Base-by-base conservation (phyloP, 2,888 invertebrate genomes). In the Temnothorax unifasciatus region DNA sequence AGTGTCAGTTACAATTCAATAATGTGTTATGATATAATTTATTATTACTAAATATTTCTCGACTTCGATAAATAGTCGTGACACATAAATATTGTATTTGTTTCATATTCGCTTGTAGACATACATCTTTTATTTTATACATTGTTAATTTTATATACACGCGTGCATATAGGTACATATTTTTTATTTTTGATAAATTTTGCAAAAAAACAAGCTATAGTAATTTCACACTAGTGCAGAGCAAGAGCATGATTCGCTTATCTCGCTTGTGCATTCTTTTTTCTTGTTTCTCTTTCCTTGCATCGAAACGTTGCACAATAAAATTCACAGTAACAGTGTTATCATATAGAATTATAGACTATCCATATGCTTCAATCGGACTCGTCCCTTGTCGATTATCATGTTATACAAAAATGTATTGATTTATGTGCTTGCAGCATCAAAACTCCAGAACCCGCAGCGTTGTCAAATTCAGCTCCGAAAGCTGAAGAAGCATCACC, bases 381-480 rank as follows among this genome's bases (percentile, higher is more conserved):
- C 25, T 68, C 54, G 5, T 41, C 1, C 18, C 13, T 54, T 15
- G 8, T 2, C 13, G 2, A 68, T 47, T 68, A 25, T 52, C 25
- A 29, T 74, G 5, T 71, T 54, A 44, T n/a, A 8, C 9, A 77
- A 68, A 66, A 77, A 41, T 13, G 18, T 77, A 4, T 79, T 59
- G 8, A 61, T 69, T 83, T 54, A 52, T 52, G 9, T 89, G 82
- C 79, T 90, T 83, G 34, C 89, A 90, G 90, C 85, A 84, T 83
- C 21, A 83, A 85, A 9, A 11, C 82, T 75, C 71, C 83, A 59
- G 83, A 73, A 71, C n/a, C 54, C 57, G 63, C 50, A 34, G 57
- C 84, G 41, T 29, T 29, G 29, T 29, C 29, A 29, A 29, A 29
- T 29, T 29, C 29, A 29, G 44, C 89, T 63, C 34, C 82, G 25